Evolutionary conservation across 2,797 vertebrate genomes (phyloP), one percentile per base, ranked within the genome.

Genomic region (Sebastolobus altivelis): DNA sequence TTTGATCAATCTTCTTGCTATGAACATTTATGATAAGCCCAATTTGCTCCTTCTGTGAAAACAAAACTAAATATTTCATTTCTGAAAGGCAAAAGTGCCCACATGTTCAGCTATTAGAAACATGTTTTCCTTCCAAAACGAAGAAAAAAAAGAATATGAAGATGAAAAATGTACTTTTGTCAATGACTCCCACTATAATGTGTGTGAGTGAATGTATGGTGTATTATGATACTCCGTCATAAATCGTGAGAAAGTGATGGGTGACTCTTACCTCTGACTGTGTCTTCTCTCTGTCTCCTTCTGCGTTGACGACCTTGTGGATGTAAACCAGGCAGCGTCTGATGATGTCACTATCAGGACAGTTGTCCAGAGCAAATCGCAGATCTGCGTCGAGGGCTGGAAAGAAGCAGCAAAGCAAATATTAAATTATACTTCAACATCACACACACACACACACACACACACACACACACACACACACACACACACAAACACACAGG

Each of bases 311-410:
- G 46, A 95, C 90, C 72, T 89, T 95, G 89, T 96, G 93, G 65
- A 97, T 59, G 6, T 97, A 97, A 71, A 96, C 95, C 77, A 97
- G 80, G 77, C 95, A 95, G 73, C 87, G 85, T 65, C 92, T 79
- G 78, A 46, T 22, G 22, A 94, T 74, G 65, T 93, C 91, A 11
- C 79, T 2, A 16, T 8, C 35, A n/a, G 89, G 73, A 56, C 49
- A 29, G 20, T 68, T 81, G 62, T 91, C 88, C 82, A 96, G 79
- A 55, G 95, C 95, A 60, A 89, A 95, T 1, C 89, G 89, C 46
- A 97, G 83, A 83, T 97, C 96, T 18, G 80, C 81, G 27, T 97
- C 96, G 1, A 97, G 89, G 56, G 79, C 96, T 97, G 79, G 4
- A 72, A 52, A 33, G 58, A 72, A 56, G 38, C 7, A 55, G 35